A percentile compares a stretch with the other conserved stretches of the same genome.
phyloP scores from a whole-genome alignment of 2,888 invertebrate genomes.

The Tinea pellionella region DNA sequence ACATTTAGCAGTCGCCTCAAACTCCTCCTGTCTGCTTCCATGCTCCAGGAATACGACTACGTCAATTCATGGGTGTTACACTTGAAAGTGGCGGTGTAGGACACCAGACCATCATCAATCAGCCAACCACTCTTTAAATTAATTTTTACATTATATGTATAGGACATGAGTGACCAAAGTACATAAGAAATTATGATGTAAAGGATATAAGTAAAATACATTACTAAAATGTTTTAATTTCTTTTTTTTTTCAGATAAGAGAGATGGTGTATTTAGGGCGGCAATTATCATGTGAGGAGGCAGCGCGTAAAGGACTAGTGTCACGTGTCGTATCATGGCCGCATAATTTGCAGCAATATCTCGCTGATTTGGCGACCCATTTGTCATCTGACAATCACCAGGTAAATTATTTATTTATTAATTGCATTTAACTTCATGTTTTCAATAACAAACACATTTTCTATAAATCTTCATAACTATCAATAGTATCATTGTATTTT shows the following conservation, averaged over 20 bases:
- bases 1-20: too few relatives aligned
- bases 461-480: constrained; percentile 35
- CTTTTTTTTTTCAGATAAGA: constrained; percentile 40
- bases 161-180: too few relatives aligned
- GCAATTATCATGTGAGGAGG: constrained; percentile 84
- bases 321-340: constrained; percentile 78
- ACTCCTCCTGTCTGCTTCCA: too few relatives aligned
- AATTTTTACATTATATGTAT: too few relatives aligned
- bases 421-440: constrained; percentile 46
- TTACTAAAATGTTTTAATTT: neutral
- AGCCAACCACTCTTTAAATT: too few relatives aligned
- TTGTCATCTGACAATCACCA: constrained; percentile 76
- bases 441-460: too few relatives aligned
- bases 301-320: constrained; percentile 81
- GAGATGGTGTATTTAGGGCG: constrained; percentile 71
- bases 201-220: neutral
- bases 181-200: neutral
- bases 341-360: neutral
- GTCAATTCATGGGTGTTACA: too few relatives aligned
- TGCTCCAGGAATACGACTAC: too few relatives aligned
- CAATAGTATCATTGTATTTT: constrained; percentile 28
- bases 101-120: too few relatives aligned
- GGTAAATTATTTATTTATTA: neutral
- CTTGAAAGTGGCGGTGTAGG: too few relatives aligned
- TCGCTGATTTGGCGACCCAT: constrained; percentile 51